Percentiles rank a stretch among this genome's conserved stretches.
Evolutionary conservation across 2,797 vertebrate species (phyloP).

Genomic region (Oryzias dopingdopingensis): DNA sequence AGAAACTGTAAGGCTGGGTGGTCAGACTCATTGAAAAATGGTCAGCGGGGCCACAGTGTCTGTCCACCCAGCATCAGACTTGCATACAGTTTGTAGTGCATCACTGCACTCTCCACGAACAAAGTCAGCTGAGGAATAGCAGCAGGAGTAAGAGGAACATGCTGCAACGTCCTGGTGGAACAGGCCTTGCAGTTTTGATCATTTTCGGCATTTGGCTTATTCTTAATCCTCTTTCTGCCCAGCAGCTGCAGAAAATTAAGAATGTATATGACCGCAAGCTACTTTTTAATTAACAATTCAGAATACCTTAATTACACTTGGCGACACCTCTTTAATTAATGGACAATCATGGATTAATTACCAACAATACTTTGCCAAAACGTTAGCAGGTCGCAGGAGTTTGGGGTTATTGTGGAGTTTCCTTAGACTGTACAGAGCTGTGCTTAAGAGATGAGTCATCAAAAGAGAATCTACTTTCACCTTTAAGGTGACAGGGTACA

Average conservation of each 20-base stretch:
- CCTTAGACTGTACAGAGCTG: slow-evolving; percentile 42
- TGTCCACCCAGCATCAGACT: slow-evolving; percentile 27
- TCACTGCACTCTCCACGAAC: slow-evolving; percentile 35
- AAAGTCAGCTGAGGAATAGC: slow-evolving; percentile 29
- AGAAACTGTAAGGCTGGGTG: slow-evolving; percentile 53
- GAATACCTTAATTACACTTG: slow-evolving; percentile 79
- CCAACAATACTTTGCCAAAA: slow-evolving; percentile 67
- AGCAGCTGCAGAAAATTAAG: slow-evolving; percentile 72
- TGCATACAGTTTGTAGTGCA: slow-evolving; percentile 42
- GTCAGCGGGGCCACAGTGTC: slow-evolving; percentile 40
- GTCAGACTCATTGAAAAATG: slow-evolving; percentile 61
- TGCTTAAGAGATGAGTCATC: too few relatives aligned
- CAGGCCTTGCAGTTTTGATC: slow-evolving; percentile 4
- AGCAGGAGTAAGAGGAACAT: slow-evolving; percentile 17
- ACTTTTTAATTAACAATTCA: slow-evolving; percentile 81
- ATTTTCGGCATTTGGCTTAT: slow-evolving; percentile 22
- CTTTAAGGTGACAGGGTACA: too few relatives aligned
- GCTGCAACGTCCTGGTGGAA: slow-evolving; percentile 10
- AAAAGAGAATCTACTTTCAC: too few relatives aligned
- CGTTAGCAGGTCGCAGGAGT: slow-evolving; percentile 58
- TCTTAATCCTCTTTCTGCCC: slow-evolving; percentile 47
- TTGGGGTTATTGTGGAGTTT: slow-evolving; percentile 47
- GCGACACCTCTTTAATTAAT: slow-evolving; percentile 77
- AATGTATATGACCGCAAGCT: slow-evolving; percentile 75
- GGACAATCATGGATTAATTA: slow-evolving; percentile 77